Evolutionary conservation across 92 coral and sea anemone genomes (phyloP).

Genomic region (Zoanthus sociatus): DNA sequence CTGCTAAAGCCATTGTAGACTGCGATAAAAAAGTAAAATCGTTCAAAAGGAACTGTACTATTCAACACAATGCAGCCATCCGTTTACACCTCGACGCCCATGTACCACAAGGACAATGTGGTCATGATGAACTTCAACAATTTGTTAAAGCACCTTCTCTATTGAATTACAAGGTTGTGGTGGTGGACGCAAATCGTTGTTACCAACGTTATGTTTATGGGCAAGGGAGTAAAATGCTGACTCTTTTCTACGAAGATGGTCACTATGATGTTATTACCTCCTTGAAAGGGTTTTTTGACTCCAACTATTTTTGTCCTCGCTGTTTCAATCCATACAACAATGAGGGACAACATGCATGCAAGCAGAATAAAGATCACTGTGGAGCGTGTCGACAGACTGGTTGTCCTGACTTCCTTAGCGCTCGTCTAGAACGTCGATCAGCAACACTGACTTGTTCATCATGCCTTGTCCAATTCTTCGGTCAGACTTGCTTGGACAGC

Average conservation of each 20-base stretch:
- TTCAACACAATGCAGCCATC: not conserved
- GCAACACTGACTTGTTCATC: not conserved
- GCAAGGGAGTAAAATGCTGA: not conserved
- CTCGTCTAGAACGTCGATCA: not conserved
- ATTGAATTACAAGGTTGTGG: not conserved
- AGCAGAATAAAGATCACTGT: not conserved
- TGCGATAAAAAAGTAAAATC: not conserved
- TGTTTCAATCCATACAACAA: not conserved
- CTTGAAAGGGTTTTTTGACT: not conserved
- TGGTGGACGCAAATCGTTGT: not conserved
- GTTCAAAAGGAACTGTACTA: not conserved
- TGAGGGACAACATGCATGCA: not conserved
- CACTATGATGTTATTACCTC: not conserved
- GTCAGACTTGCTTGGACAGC: not conserved
- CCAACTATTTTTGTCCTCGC: not conserved
- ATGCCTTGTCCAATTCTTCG: not conserved
- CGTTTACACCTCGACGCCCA: not conserved
- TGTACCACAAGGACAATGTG: not conserved
- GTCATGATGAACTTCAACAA: not conserved
- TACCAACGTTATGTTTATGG: not conserved
- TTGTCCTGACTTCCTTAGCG: not conserved
- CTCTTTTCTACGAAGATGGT: not conserved
- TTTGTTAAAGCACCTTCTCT: not conserved
- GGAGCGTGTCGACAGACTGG: not conserved
- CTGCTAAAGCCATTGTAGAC: not conserved